Conservation (phyloP, 2,113 vertebrate genomes). For the Boleophthalmus pectinirostris region DNA sequence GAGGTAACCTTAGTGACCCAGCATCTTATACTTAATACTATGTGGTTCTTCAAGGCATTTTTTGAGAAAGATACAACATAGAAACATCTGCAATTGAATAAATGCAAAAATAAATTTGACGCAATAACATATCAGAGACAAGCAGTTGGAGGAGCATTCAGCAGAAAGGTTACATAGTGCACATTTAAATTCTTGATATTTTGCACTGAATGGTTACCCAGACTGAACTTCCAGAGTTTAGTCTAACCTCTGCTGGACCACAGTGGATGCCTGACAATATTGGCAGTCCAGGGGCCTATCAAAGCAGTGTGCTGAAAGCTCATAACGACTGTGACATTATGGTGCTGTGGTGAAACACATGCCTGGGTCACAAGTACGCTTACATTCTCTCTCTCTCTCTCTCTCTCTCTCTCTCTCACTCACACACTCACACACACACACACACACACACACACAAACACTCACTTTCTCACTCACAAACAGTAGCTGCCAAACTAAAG, state of each 20-base stretch:
- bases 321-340: slow-evolving; percentile 32
- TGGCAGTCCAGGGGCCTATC: slow-evolving; percentile 26
- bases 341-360: slow-evolving; percentile 6
- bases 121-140: not conserved
- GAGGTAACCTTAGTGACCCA: not conserved
- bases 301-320: slow-evolving; percentile 36
- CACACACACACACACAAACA: no score
- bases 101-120: no score
- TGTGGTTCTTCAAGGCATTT: not conserved
- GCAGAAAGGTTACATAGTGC: not conserved
- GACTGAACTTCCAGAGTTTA: not conserved
- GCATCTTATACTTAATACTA: not conserved
- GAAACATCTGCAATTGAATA: no score
- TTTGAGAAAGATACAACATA: no score
- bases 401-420: no score
- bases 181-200: not conserved
- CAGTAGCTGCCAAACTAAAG: slow-evolving; percentile 22
- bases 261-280: slow-evolving; percentile 3
- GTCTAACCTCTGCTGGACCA: not conserved
- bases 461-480: slow-evolving; percentile 1
- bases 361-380: not conserved
- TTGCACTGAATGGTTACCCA: not conserved
- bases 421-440: no score
- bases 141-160: not conserved
- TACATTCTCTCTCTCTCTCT: not conserved